Conservation (phyloP, 2,888 invertebrate species). For the Lochmaea crataegi region DNA sequence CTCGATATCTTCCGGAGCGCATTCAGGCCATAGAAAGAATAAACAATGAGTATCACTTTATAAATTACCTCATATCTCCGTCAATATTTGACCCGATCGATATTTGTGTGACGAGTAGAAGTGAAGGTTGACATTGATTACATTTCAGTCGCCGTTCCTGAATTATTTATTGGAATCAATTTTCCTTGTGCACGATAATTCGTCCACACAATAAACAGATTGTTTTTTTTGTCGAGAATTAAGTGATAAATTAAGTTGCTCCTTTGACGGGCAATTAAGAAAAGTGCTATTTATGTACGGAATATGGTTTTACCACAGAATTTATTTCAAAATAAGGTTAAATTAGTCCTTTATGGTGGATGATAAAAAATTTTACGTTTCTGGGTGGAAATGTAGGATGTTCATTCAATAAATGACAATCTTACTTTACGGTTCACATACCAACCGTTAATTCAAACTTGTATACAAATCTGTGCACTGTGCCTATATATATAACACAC, state of each 20-base stretch:
- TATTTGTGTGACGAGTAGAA: neutral
- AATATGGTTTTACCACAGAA: no score
- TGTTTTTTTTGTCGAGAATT: neutral
- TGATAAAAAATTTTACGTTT: no score
- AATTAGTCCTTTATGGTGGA: no score
- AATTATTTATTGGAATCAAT: slow-evolving; percentile 33
- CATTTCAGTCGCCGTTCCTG: neutral
- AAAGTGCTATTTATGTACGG: no score
- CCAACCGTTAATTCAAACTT: no score
- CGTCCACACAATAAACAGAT: slow-evolving; percentile 9
- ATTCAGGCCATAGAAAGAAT: neutral
- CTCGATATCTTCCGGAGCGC: neutral
- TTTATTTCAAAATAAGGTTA: no score
- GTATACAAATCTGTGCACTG: no score
- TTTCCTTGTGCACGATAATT: slow-evolving; percentile 23
- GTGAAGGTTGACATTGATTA: slow-evolving; percentile 14
- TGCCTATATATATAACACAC: no score
- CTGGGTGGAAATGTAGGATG: no score
- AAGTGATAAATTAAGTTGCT: neutral
- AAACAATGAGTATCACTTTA: slow-evolving; percentile 4
- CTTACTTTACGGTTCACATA: no score
- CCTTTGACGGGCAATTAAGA: neutral
- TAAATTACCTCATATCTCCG: neutral
- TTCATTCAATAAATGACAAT: no score
- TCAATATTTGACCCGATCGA: slow-evolving; percentile 8